Base-by-base conservation (phyloP, 92 coral and sea anemone genomes). In the Zoanthus gigantus region DNA sequence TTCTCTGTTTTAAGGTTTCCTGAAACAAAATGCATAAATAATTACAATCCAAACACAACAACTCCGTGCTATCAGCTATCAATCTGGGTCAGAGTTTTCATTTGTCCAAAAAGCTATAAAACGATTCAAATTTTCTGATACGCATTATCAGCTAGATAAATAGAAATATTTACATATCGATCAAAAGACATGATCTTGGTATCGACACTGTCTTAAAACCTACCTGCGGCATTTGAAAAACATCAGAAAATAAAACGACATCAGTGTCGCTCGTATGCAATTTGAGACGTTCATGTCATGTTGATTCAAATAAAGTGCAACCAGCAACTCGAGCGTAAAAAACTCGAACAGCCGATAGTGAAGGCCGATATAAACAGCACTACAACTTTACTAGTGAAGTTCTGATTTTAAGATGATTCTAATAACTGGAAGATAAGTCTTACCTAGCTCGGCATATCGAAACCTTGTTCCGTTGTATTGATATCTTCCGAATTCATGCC, bases 401-500 rank as follows among this genome's bases (percentile, higher is more conserved):
- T 66, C 23, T 65, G 23, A 46, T 48, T 6, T 5, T 15, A 7
- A 61, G 71, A n/a, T 32, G 60, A 67, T 46, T 18, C 7, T 13
- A 47, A 65, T 16, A 67, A 23, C 30, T 68, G 2, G 3, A 6
- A 48, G 47, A 47, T 1, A 2, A 6, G 9, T 7, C 85, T 81
- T 81, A 81, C 85, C 85, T 81, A 81, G 6, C 11, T 37, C 76
- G 0, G 58, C 23, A 12, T 66, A 47, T 37, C 85, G 85, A 18
- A 81, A 57, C 37, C 69, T 61, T 30, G 85, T 32, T 30, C 85
- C 85, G 52, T 45, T 68, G 30, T 44, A 81, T 13, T 81, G 57
- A 53, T 81, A 81, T 67, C 63, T 81, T 3, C 75, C 60, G 1
- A 81, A 28, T 29, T 81, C 85, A 12, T 81, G 74, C 85, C 85